Conservation (phyloP, 2,797 vertebrate genomes). For the Sarcoramphus papa region DNA sequence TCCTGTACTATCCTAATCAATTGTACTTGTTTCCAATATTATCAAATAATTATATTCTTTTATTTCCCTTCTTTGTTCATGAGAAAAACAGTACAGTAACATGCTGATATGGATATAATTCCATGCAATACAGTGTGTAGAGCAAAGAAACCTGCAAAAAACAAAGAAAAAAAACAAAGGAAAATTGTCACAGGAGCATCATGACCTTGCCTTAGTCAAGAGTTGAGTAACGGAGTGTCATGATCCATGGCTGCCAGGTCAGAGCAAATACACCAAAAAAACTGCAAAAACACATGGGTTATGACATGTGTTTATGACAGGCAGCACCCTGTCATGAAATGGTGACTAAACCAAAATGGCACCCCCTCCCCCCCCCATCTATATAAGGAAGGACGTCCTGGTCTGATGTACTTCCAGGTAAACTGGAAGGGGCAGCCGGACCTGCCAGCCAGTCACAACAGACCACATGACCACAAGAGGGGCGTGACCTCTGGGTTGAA, state of each 20-base stretch:
- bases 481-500: neutral
- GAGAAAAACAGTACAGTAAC: neutral
- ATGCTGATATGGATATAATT: neutral
- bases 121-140: neutral
- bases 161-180: fast-evolving
- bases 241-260: neutral
- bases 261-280: neutral
- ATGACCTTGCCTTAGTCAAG: neutral
- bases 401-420: neutral
- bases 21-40: neutral
- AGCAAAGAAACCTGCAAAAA: neutral
- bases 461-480: neutral
- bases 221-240: neutral
- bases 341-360: neutral
- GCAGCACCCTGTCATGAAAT: neutral
- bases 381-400: neutral
- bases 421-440: neutral
- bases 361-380: fast-evolving
- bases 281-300: neutral
- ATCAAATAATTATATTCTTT: neutral
- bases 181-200: neutral
- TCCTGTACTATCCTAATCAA: neutral
- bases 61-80: neutral
- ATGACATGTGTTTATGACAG: neutral
- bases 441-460: neutral